Percentiles rank a stretch among this genome's conserved stretches.
These are phyloP conservation scores for Addax nasomaculatus DNA, from an alignment of 2,113 vertebrate species.

Conservation along the genomic window DNA sequence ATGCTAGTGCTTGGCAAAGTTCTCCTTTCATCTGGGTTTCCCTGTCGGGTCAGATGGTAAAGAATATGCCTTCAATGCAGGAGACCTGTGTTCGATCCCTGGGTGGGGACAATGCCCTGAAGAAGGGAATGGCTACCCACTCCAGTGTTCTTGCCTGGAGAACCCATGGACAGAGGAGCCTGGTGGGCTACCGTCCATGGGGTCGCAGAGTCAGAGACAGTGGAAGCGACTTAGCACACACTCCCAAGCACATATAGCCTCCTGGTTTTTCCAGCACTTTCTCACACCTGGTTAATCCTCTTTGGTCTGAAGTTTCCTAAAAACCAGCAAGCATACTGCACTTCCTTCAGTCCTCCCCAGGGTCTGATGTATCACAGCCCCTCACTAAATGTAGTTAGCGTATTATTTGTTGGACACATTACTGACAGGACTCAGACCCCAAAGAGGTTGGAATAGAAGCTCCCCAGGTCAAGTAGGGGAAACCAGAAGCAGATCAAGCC, in stretches of 20 bases:
- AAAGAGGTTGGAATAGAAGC: no score
- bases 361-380: neutral
- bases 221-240: neutral
- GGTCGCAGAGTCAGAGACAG: neutral
- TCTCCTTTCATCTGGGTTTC: neutral
- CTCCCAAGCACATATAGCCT: fast-evolving
- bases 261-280: neutral
- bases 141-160: neutral
- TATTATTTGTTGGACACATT: neutral
- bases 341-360: neutral
- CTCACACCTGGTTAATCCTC: neutral
- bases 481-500: neutral
- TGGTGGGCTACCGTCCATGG: neutral
- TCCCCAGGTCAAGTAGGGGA: neutral
- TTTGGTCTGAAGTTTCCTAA: neutral
- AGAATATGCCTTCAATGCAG: neutral
- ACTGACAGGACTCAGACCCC: neutral
- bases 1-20: neutral
- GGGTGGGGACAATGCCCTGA: neutral
- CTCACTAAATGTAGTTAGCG: neutral
- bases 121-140: neutral
- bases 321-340: neutral
- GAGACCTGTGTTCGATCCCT: neutral
- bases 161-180: neutral
- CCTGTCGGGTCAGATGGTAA: neutral